Evolutionary conservation across 2,888 invertebrate species (phyloP).

Genomic region (Agrotis puta): DNA sequence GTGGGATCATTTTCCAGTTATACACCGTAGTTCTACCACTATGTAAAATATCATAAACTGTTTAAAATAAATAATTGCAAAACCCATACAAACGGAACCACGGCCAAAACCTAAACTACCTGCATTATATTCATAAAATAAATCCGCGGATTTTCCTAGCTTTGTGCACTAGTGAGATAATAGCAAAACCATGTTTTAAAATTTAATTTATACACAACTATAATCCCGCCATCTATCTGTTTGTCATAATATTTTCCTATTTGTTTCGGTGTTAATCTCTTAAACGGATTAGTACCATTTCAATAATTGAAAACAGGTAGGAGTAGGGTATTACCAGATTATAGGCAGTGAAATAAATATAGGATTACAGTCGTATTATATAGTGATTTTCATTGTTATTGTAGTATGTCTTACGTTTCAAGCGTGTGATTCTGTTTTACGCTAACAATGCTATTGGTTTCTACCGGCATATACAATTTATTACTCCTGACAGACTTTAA

Average conservation of each 20-base stretch:
- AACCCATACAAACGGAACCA: conserved; percentile 15
- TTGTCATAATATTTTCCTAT: conserved; percentile 70
- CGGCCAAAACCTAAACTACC: conserved; percentile 20
- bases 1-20: no score
- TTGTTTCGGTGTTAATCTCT: conserved; percentile 70
- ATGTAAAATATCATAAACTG: no score
- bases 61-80: conserved; percentile 17
- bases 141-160: conserved; percentile 41
- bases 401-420: conserved; percentile 1
- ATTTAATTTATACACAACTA: conserved; percentile 61
- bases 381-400: neutral
- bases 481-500: no score
- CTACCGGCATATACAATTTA: no score
- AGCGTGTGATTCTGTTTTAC: neutral
- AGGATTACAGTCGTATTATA: conserved; percentile 26
- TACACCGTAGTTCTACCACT: no score
- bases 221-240: conserved; percentile 53
- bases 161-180: conserved; percentile 58
- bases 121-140: conserved; percentile 41
- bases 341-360: conserved; percentile 28
- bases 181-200: conserved; percentile 53
- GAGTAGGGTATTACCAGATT: conserved; percentile 43
- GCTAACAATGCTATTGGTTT: no score
- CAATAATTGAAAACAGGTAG: conserved; percentile 66
- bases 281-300: conserved; percentile 68